Evolutionary conservation across 2,888 invertebrate genomes (phyloP).

Genomic region (Philereme transversata): DNA sequence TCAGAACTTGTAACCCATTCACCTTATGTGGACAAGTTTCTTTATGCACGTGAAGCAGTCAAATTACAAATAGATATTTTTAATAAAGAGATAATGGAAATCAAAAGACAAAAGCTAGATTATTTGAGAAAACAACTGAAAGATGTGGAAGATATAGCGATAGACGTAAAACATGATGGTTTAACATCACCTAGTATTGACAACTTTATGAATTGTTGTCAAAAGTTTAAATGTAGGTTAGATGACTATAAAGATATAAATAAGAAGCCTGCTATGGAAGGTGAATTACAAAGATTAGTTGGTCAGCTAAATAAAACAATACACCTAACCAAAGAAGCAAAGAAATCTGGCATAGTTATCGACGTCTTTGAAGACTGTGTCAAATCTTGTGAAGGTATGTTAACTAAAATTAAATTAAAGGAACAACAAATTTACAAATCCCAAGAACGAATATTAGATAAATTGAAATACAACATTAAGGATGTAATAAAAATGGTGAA

Average conservation of each 20-base stretch:
- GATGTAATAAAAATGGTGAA: constrained; percentile 44
- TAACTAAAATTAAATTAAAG: constrained; percentile 32
- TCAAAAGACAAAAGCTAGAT: constrained; percentile 22
- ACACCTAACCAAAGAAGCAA: constrained; percentile 43
- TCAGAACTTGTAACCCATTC: constrained; percentile 43
- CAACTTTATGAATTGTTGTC: constrained; percentile 45
- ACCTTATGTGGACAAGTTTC: constrained; percentile 44
- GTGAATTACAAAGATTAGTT: constrained; percentile 34
- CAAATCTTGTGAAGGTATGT: constrained; percentile 49
- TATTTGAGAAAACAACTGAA: constrained; percentile 40
- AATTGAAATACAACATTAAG: constrained; percentile 43
- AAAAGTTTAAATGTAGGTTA: constrained; percentile 46
- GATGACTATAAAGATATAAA: constrained; percentile 31
- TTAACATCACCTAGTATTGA: constrained; percentile 40
- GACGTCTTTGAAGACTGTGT: constrained; percentile 49
- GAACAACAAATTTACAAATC: constrained; percentile 9
- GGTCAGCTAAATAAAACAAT: constrained; percentile 46
- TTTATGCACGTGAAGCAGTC: constrained; percentile 43
- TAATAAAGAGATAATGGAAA: constrained; percentile 18
- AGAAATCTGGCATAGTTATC: constrained; percentile 43
- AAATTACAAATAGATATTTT: constrained; percentile 44
- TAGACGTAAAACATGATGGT: constrained; percentile 34
- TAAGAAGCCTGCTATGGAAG: constrained; percentile 17
- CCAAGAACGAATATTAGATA: constrained; percentile 32
- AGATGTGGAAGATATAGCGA: constrained; percentile 42